Evolutionary conservation across 2,888 invertebrate species (phyloP).

Genomic region (Brenthis ino): DNA sequence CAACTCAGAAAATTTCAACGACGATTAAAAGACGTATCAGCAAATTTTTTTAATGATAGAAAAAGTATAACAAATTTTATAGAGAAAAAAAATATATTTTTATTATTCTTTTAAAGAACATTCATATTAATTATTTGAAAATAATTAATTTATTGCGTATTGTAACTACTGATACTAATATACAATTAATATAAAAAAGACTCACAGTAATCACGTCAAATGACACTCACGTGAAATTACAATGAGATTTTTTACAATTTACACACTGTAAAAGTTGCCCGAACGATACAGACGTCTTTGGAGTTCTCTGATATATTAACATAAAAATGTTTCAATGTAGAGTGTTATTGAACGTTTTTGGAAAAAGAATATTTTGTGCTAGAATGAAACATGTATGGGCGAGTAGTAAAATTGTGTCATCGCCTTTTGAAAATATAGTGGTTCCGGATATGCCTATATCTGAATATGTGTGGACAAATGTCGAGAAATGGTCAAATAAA

Average conservation of each 20-base stretch:
- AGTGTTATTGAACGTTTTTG: constrained; percentile 5
- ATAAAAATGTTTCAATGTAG: constrained; percentile 5
- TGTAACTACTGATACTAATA: no score
- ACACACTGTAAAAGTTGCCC: background rate
- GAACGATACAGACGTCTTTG: constrained; percentile 6
- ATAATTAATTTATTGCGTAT: no score
- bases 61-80: no score
- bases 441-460: constrained; percentile 77
- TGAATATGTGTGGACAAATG: constrained; percentile 81
- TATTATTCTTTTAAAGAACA: no score
- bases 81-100: no score
- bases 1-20: no score
- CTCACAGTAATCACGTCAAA: background rate
- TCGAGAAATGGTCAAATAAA: constrained; percentile 83
- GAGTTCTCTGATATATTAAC: background rate
- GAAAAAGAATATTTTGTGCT: constrained; percentile 7
- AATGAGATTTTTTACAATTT: background rate
- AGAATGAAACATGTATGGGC: constrained; percentile 32
- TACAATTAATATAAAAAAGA: background rate
- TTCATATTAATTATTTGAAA: no score
- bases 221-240: background rate
- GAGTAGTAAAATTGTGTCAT: constrained; percentile 59
- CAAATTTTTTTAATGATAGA: no score
- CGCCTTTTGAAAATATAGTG: constrained; percentile 68
- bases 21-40: no score